Evolutionary conservation across 2,888 invertebrate genomes (phyloP), one percentile per base, ranked within the genome.

Genomic region (Calameuta idolon): DNA sequence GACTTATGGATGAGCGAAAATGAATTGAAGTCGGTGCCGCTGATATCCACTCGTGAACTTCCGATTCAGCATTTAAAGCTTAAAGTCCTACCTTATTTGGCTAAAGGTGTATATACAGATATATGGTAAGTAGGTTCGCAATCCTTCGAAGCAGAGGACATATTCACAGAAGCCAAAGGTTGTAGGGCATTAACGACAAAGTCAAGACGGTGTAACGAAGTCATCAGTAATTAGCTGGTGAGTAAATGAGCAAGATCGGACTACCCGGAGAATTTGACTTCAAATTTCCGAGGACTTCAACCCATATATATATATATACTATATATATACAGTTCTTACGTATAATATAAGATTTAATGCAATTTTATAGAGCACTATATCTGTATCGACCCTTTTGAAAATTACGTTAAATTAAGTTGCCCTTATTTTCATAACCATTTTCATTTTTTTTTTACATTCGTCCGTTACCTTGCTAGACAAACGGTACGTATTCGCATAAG

Each of bases 321-420:
- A 11, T 35, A 3, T 35, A 35, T 12, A 34, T 11, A 15, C 4
- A 34, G 69, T 12, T 30, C 12, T 35, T 68, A 37, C 69, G 55
- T 76, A 79, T 15, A 80, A 75, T 69, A 75, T 75, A 31, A 40
- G 15, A 40, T 40, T 40, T 5, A 4, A 40, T 5, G 40, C 15
- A 23, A 23, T 5, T 40, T 23, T 23, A 40, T 15, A 23, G 40
- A 40, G 40, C 23, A 23, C 15, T 40, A 40, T 40, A 40, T 40
- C 40, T 23, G 23, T 40, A 40, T 23, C 40, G 40, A 40, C 0
- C 40, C 40, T 40, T 40, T 23, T 40, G 23, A 40, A 5, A 40
- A 23, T 40, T 23, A 5, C 40, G 5, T 40, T 9, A 1, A 40
- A 40, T 40, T 9, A 15, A 23, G 23, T 40, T 23, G 15, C 1